A percentile compares a stretch with the other conserved stretches of the same genome.
phyloP scores from a whole-genome alignment of 2,888 invertebrate species.

The Ametastegia equiseti region DNA sequence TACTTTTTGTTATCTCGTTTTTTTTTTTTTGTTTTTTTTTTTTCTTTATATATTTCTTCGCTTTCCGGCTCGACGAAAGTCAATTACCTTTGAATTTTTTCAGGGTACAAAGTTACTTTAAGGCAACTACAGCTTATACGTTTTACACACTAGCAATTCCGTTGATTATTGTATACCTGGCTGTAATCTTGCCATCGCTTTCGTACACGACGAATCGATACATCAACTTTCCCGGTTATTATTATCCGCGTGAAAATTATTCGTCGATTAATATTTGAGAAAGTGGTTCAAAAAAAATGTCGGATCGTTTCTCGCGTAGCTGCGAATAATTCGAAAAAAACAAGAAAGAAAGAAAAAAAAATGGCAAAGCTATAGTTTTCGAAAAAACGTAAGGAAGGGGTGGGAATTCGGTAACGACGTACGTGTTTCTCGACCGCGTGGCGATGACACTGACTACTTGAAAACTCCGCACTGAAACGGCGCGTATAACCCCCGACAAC shows the following conservation, averaged over 20 bases:
- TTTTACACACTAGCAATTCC: constrained; percentile 46
- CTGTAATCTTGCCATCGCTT: constrained; percentile 31
- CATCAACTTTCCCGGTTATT: constrained; percentile 1
- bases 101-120: constrained; percentile 20
- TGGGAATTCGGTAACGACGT: not conserved
- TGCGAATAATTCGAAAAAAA: too few relatives aligned
- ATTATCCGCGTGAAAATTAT: not conserved
- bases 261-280: too few relatives aligned
- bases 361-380: not conserved
- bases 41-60: too few relatives aligned
- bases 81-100: constrained; percentile 1
- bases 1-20: too few relatives aligned
- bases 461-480: constrained; percentile 6
- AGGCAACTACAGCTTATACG: constrained; percentile 38
- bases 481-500: not conserved
- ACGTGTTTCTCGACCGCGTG: constrained; percentile 31
- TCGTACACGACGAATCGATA: constrained; percentile 12
- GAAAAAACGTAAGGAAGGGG: not conserved
- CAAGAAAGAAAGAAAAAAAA: not conserved
- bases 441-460: constrained; percentile 9
- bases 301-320: too few relatives aligned
- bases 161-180: constrained; percentile 23
- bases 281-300: too few relatives aligned
- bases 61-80: constrained; percentile 24
- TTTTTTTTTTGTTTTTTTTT: too few relatives aligned